Conservation (phyloP, 2,797 vertebrate species). For the Scleropages formosus region DNA sequence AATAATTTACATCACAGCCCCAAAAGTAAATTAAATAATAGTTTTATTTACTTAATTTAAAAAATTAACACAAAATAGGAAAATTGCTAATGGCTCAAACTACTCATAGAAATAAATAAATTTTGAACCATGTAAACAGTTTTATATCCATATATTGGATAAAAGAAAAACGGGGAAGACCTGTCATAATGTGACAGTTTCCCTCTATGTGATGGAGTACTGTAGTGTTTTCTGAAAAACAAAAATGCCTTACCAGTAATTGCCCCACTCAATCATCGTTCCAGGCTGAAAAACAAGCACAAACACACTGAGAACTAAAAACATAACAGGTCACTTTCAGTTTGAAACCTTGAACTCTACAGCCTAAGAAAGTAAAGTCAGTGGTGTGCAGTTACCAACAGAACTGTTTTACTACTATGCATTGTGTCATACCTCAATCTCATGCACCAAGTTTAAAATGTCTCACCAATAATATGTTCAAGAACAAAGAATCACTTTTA, state of each 20-base stretch:
- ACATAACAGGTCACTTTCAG: background rate
- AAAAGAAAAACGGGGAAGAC: background rate
- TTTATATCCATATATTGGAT: background rate
- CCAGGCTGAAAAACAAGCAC: conserved; percentile 78
- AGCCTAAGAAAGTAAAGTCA: background rate
- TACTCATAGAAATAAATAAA: too few species aligned
- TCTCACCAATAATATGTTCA: too few species aligned
- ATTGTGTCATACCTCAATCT: too few species aligned
- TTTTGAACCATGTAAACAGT: background rate
- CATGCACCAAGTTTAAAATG: too few species aligned
- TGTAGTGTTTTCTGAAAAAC: too few species aligned
- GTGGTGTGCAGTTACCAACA: too few species aligned
- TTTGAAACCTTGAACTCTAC: background rate
- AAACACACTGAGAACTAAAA: background rate
- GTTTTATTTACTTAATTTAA: too few species aligned
- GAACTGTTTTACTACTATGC: too few species aligned
- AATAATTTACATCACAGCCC: conserved; percentile 1
- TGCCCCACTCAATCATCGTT: conserved; percentile 99
- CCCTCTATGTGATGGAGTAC: background rate
- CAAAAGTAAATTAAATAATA: too few species aligned
- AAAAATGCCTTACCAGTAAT: conserved; percentile 89
- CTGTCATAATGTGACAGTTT: background rate
- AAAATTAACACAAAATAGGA: too few species aligned
- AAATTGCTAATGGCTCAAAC: too few species aligned
- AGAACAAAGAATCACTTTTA: too few species aligned